phyloP scores from a whole-genome alignment of 1,140 invertebrate genomes.

The Lucilia sericata region DNA sequence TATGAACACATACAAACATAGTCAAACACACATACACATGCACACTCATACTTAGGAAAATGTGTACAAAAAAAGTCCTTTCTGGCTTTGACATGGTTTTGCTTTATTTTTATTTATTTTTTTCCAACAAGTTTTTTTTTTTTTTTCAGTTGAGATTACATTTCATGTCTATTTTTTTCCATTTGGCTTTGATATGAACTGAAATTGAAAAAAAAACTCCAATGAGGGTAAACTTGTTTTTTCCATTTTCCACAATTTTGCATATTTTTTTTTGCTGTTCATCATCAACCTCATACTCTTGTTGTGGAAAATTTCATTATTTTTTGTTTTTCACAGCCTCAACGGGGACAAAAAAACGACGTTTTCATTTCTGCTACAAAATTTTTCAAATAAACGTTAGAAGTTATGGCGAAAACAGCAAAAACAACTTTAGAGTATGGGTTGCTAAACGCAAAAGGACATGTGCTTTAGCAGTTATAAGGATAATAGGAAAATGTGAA shows the following conservation, averaged over 20 bases:
- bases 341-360: background rate
- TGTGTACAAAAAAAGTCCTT: background rate
- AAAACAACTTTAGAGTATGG: background rate
- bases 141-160: background rate
- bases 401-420: background rate
- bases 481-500: background rate
- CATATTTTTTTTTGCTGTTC: background rate
- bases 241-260: background rate
- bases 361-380: background rate
- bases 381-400: no score
- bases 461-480: background rate
- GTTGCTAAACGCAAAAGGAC: background rate
- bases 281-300: background rate
- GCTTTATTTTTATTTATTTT: background rate
- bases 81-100: background rate
- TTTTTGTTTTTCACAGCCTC: background rate
- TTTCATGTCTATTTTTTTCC: background rate
- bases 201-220: background rate
- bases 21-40: no score
- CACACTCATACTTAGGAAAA: no score
- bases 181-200: background rate
- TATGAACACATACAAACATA: no score
- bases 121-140: background rate
- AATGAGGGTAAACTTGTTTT: constrained; percentile 1
- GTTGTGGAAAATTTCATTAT: background rate